Conservation (phyloP, 2,113 vertebrate genomes). For the Accipiter cooperii region DNA sequence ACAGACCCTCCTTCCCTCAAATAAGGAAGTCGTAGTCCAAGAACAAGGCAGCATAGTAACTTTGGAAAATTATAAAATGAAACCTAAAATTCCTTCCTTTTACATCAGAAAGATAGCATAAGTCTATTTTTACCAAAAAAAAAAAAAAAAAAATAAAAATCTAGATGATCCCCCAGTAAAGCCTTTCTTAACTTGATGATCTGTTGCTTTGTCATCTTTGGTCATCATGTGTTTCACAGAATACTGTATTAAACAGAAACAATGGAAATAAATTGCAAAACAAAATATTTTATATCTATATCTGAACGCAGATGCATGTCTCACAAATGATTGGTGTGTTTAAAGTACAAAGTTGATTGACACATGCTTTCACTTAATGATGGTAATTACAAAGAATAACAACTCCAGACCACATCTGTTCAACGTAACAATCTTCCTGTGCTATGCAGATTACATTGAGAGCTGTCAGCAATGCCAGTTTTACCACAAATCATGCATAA, state of each 20-base stretch:
- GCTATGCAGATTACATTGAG: slow-evolving; percentile 68
- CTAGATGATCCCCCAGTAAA: not conserved
- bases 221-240: not conserved
- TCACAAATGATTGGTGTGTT: slow-evolving; percentile 72
- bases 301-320: slow-evolving; percentile 62
- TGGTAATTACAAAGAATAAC: slow-evolving; percentile 98
- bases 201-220: not conserved
- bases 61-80: not conserved
- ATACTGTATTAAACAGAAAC: not conserved
- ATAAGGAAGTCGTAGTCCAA: not conserved
- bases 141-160: not conserved
- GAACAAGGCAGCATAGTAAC: not conserved
- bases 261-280: not conserved
- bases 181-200: not conserved
- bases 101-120: not conserved
- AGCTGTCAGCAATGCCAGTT: slow-evolving; percentile 81
- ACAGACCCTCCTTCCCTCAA: not conserved
- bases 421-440: slow-evolving; percentile 80
- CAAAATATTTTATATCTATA: not conserved
- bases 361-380: slow-evolving; percentile 97
- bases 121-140: not conserved
- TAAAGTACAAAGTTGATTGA: slow-evolving; percentile 90
- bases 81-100: not conserved
- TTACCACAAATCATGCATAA: slow-evolving; percentile 71
- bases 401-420: slow-evolving; percentile 89